These are phyloP conservation scores for Crossaster papposus DNA, from an alignment of 53 echinoderm and acorn worm species.

Conservation along the genomic window DNA sequence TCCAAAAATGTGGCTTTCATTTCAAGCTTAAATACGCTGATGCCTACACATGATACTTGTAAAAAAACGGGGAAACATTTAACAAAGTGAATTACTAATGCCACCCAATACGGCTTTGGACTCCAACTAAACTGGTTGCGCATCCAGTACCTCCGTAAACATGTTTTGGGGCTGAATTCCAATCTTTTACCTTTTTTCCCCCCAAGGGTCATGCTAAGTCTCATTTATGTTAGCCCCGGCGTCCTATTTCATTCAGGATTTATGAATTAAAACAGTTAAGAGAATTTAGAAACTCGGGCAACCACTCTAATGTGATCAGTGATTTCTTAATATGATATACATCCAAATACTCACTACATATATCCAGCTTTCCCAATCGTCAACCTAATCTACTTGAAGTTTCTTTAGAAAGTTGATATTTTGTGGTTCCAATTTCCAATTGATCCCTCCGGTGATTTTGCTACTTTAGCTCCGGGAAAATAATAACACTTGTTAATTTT, in stretches of 20 bases:
- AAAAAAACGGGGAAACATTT: background rate
- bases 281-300: background rate
- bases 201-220: background rate
- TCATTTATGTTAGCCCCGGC: background rate
- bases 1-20: background rate
- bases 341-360: too few relatives aligned
- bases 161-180: background rate
- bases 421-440: background rate
- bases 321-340: too few relatives aligned
- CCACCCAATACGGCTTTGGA: background rate
- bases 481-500: background rate
- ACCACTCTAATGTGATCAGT: background rate
- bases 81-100: constrained; percentile 14
- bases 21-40: background rate
- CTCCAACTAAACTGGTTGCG: background rate
- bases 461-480: background rate
- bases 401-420: too few relatives aligned
- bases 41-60: constrained; percentile 6
- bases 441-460: background rate
- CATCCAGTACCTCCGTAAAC: background rate
- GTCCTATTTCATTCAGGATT: background rate
- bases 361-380: too few relatives aligned
- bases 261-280: background rate
- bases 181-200: background rate
- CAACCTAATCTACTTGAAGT: too few relatives aligned